Evolutionary conservation across 2,888 invertebrate genomes (phyloP).

Genomic region (Noctua janthina): DNA sequence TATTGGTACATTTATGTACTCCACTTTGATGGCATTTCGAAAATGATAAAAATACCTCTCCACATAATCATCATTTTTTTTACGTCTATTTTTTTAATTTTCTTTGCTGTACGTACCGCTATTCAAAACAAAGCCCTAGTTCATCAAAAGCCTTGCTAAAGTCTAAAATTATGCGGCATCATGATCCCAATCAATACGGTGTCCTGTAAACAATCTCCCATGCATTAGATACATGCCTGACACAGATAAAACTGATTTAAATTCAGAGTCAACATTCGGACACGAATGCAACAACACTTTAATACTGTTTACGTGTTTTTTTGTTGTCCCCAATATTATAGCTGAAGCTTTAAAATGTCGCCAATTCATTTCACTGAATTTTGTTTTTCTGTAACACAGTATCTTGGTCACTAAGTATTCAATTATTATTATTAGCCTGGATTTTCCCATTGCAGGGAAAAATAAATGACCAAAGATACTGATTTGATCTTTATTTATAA

Average conservation of each 20-base stretch:
- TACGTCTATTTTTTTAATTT: neutral
- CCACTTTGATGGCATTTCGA: neutral
- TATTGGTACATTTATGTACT: neutral
- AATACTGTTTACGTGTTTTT: slow-evolving; percentile 40
- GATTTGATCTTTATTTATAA: slow-evolving; percentile 22
- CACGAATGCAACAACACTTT: slow-evolving; percentile 25
- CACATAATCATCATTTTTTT: neutral
- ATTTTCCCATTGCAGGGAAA: neutral
- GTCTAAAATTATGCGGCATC: slow-evolving; percentile 4
- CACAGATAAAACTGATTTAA: slow-evolving; percentile 69
- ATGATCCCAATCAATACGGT: slow-evolving; percentile 6
- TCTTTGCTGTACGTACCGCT: neutral
- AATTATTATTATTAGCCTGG: slow-evolving; percentile 2
- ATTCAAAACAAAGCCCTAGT: neutral
- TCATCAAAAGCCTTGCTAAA: neutral
- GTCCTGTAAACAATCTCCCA: slow-evolving; percentile 50
- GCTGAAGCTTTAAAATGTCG: slow-evolving; percentile 31
- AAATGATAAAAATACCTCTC: neutral
- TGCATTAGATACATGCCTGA: slow-evolving; percentile 66
- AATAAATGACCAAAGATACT: slow-evolving; percentile 2
- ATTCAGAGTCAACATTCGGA: slow-evolving; percentile 63
- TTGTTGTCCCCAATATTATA: slow-evolving; percentile 16
- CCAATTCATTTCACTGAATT: neutral
- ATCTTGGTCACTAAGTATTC: neutral
- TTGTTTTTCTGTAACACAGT: neutral